Evolutionary conservation across 2,113 vertebrate species (phyloP), one percentile per base, ranked within the genome.

Genomic region (Antechinus stuartii): DNA sequence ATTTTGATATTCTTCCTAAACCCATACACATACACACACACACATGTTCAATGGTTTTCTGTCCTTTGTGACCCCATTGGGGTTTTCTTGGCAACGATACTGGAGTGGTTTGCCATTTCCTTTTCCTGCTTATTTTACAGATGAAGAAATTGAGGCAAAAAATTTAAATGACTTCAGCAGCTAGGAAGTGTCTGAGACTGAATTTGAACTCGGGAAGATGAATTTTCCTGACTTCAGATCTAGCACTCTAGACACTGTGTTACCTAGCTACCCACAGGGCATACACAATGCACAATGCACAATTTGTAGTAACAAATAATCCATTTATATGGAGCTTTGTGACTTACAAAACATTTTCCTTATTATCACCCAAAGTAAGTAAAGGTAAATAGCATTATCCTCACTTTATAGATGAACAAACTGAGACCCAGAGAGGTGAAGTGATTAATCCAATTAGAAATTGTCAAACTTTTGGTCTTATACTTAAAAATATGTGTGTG

Each of bases 361-460:
- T 42, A n/a, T 76, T n/a, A 2, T 35, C 35, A 76, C n/a, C 12
- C n/a, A 19, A 76, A 35, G 61, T n/a, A 76, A 16, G 10, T 76
- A 22, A 56, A 55, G 47, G 54, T 26, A n/a, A 24, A 76, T 91
- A 52, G 90, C 42, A 22, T 54, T 68, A 55, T 91, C 46, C 52
- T 91, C 49, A 16, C 91, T 89, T 95, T 84, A 57, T 22, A 76
- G 54, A 0, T 12, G 35, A 93, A 23, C 42, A 90, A 91, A 42
- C 27, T 35, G 42, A 53, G 57, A 92, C 16, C 35, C 52, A 92
- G 91, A 92, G n/a, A 89, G n/a, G 50, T 52, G 89, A 95, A 89
- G 91, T 52, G 91, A 76, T 57, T 54, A 14, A 35, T 8, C 26
- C 57, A 42, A 84, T 19, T n/a, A 84, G 68, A 76, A 42, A 35